Conservation (phyloP, 2,888 invertebrate genomes). For the Ornithoptera priamus region DNA sequence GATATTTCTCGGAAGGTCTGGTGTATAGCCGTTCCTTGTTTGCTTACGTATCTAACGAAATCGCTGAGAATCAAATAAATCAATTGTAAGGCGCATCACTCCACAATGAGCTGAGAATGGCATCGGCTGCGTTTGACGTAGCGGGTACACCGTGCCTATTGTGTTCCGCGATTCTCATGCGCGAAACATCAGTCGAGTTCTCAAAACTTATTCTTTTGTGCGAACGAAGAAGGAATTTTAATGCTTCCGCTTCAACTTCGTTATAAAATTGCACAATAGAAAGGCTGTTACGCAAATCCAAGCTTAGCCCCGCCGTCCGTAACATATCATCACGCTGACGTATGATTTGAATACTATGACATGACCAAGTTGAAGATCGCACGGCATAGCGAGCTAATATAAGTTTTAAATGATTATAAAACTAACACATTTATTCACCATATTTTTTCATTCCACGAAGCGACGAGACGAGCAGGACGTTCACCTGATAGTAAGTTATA, state of each 20-base stretch:
- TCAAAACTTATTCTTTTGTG: conserved; percentile 77
- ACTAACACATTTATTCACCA: too few relatives aligned
- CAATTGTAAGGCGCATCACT: conserved; percentile 26
- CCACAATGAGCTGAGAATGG: conserved; percentile 21
- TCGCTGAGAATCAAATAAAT: conserved; percentile 20
- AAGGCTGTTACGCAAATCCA: conserved; percentile 52
- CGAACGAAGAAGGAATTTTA: conserved; percentile 74
- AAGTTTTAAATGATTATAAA: too few relatives aligned
- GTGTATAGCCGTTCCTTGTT: conserved; percentile 8
- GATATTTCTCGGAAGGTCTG: conserved; percentile 18
- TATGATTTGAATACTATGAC: too few relatives aligned
- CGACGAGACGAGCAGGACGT: too few relatives aligned
- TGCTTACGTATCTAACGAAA: conserved; percentile 18
- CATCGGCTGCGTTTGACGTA: conserved; percentile 28
- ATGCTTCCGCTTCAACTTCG: conserved; percentile 75
- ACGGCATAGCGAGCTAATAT: too few relatives aligned
- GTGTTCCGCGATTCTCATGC: conserved; percentile 67
- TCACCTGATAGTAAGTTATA: too few relatives aligned
- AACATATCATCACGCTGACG: conserved; percentile 9
- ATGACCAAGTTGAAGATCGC: too few relatives aligned
- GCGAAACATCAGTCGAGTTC: conserved; percentile 62
- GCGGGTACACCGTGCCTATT: conserved; percentile 44
- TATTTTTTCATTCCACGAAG: too few relatives aligned
- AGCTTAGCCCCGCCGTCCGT: conserved; percentile 10
- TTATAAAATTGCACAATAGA: conserved; percentile 64